Evolutionary conservation across 2,113 vertebrate species (phyloP).

Genomic region (Alosa alosa): DNA sequence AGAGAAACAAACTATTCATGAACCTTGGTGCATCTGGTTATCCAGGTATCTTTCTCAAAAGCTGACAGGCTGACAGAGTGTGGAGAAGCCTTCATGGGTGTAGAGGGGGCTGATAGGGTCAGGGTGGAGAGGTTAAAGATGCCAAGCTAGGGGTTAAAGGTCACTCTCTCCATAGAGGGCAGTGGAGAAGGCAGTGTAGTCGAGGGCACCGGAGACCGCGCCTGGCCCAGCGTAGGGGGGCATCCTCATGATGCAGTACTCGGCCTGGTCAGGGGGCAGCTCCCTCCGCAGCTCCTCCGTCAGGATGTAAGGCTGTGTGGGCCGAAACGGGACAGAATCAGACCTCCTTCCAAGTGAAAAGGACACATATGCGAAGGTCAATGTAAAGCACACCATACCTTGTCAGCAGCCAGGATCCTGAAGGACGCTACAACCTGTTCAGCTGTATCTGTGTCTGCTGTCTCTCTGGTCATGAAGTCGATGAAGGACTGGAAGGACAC

Average conservation of each 20-base stretch:
- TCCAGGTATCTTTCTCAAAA: neutral
- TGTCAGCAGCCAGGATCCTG: conserved; percentile 91
- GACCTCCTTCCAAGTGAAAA: neutral
- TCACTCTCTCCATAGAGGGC: conserved; percentile 95
- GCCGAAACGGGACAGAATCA: neutral
- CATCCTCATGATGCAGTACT: conserved; percentile 92
- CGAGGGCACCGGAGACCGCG: conserved; percentile 76
- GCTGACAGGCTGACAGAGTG: neutral
- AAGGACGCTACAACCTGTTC: conserved; percentile 96
- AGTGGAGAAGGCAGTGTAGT: conserved; percentile 93
- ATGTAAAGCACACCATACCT: conserved; percentile 66
- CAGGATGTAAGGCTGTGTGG: conserved; percentile 83
- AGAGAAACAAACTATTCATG: neutral
- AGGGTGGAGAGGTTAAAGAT: neutral
- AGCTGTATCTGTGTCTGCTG: conserved; percentile 89
- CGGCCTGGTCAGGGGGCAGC: conserved; percentile 87
- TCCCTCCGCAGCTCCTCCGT: conserved; percentile 86
- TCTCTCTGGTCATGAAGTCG: conserved; percentile 95
- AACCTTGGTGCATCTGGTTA: neutral
- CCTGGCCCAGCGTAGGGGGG: conserved; percentile 76
- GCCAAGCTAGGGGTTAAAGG: conserved; percentile 72
- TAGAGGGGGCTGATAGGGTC: neutral
- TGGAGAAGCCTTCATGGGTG: neutral
- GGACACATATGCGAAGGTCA: neutral
- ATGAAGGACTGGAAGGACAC: conserved; percentile 98